Percentiles rank a stretch among this genome's conserved stretches.
phyloP scores from a whole-genome alignment of 1,140 invertebrate genomes.

The Achatina immaculata region DNA sequence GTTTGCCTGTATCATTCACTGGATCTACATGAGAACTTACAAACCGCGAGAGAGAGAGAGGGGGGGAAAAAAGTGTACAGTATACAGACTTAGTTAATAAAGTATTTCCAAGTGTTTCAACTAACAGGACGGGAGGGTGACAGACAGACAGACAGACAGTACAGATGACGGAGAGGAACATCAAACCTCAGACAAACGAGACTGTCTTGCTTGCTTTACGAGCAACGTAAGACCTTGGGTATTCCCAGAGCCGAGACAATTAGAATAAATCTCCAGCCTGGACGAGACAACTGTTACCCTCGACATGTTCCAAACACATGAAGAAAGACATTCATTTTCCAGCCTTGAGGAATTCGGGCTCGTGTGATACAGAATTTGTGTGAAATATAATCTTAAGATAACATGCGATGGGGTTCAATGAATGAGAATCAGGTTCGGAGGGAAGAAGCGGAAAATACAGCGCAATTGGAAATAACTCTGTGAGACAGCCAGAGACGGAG shows the following conservation, averaged over 20 bases:
- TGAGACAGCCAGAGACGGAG: not conserved
- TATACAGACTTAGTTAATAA: not conserved
- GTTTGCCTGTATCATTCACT: too few species aligned
- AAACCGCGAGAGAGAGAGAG: not conserved
- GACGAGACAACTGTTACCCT: not conserved
- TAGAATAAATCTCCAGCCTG: not conserved
- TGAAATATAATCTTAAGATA: not conserved
- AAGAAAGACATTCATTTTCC: constrained; percentile 1
- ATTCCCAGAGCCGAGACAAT: not conserved
- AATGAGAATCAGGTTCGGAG: too few species aligned
- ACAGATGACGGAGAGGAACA: too few species aligned
- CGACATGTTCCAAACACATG: not conserved
- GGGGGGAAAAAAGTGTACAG: not conserved
- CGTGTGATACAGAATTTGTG: not conserved
- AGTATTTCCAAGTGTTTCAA: too few species aligned
- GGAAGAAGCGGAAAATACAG: too few species aligned
- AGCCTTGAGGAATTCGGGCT: not conserved
- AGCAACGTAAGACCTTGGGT: not conserved
- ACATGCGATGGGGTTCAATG: not conserved
- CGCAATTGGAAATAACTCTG: too few species aligned
- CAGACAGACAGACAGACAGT: too few species aligned
- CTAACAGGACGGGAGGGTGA: too few species aligned
- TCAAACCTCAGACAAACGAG: not conserved
- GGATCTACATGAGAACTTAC: too few species aligned
- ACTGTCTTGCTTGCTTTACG: not conserved